These are phyloP conservation scores for Parazoanthus atlanticus DNA, from an alignment of 92 coral and sea anemone genomes.

Conservation along the genomic window DNA sequence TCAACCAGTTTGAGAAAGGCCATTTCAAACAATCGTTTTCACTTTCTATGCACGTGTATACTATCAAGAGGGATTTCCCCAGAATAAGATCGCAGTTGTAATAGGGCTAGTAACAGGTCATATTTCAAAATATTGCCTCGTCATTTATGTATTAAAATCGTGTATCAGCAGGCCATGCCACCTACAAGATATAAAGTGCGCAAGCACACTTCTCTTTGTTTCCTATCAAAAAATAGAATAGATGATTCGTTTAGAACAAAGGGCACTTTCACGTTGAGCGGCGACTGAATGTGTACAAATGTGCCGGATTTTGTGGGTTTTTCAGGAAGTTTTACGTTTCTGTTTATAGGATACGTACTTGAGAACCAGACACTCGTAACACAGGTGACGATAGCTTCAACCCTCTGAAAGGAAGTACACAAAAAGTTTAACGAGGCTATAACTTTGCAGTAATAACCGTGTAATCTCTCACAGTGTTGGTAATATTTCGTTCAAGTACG, in stretches of 20 bases:
- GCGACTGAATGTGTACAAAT: neutral
- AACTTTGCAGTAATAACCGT: neutral
- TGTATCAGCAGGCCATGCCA: neutral
- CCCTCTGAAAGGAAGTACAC: neutral
- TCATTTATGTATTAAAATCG: neutral
- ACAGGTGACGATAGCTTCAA: neutral
- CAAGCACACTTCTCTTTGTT: neutral
- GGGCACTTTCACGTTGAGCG: neutral
- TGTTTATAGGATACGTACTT: neutral
- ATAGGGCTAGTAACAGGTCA: neutral
- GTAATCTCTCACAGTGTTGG: neutral
- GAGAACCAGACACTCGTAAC: slow-evolving; percentile 31
- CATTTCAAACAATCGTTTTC: neutral
- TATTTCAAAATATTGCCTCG: slow-evolving; percentile 11
- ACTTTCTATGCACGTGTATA: neutral
- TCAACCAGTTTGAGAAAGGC: neutral
- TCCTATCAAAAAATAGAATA: neutral
- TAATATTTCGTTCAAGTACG: slow-evolving; percentile 4
- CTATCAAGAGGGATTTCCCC: neutral
- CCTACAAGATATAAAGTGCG: no score
- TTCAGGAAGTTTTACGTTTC: neutral
- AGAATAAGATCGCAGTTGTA: neutral
- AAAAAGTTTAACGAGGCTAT: neutral
- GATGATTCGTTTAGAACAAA: neutral
- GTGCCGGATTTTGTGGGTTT: neutral